phyloP scores from a whole-genome alignment of 2,113 vertebrate genomes.

The Myotis brandtii region DNA sequence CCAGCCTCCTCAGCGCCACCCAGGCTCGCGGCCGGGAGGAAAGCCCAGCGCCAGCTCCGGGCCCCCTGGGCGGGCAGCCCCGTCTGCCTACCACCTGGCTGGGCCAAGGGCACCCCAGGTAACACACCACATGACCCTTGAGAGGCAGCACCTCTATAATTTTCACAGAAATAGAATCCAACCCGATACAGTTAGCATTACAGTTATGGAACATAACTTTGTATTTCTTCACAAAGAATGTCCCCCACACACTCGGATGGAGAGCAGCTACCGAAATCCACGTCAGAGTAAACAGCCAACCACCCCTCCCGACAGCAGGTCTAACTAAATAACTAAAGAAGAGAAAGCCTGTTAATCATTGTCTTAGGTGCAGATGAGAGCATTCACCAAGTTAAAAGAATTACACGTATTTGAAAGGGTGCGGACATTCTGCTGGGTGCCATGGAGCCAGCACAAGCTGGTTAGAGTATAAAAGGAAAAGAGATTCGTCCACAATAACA shows the following conservation, averaged over 20 bases:
- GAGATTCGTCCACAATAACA: not conserved
- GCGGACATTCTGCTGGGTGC: conserved; percentile 24
- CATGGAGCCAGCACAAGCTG: not conserved
- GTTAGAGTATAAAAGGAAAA: not conserved
- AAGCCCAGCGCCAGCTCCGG: not conserved
- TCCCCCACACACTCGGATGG: no score
- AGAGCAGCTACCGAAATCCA: not conserved
- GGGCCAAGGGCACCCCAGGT: not conserved
- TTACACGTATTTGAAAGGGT: conserved; percentile 54
- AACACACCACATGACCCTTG: rapidly evolving
- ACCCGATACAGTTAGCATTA: not conserved
- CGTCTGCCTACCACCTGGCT: not conserved
- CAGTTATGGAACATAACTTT: not conserved
- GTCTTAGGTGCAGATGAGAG: conserved; percentile 59
- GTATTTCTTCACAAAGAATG: not conserved
- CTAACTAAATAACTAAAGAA: not conserved
- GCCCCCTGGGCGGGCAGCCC: not conserved
- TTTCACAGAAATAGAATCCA: not conserved
- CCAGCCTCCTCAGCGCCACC: not conserved
- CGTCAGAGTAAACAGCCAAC: not conserved
- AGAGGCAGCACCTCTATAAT: not conserved
- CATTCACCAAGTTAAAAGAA: conserved; percentile 63
- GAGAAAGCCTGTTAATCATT: conserved; percentile 66
- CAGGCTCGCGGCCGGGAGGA: not conserved
- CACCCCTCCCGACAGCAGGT: not conserved